phyloP scores from a whole-genome alignment of 2,888 invertebrate genomes.

The Clusia tigrina region DNA sequence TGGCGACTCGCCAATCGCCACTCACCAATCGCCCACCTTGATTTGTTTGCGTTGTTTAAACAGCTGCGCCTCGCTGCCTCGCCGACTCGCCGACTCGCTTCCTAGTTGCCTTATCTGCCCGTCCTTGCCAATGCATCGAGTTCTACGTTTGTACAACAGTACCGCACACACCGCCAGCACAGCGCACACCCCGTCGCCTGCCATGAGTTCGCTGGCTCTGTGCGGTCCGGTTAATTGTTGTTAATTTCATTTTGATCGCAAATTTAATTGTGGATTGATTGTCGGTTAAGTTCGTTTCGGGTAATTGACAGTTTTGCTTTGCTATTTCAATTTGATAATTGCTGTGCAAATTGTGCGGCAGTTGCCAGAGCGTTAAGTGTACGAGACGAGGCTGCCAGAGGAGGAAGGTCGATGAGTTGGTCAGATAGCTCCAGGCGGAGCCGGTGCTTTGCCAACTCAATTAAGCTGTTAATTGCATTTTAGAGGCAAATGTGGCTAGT shows the following conservation, averaged over 20 bases:
- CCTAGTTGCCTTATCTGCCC: too few relatives aligned
- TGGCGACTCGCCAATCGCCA: too few relatives aligned
- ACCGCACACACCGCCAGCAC: too few relatives aligned
- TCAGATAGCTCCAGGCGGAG: not conserved
- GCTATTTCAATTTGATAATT: not conserved
- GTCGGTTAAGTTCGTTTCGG: slow-evolving; percentile 22
- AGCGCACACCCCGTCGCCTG: too few relatives aligned
- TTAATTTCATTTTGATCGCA: slow-evolving; percentile 44
- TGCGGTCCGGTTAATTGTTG: slow-evolving; percentile 35
- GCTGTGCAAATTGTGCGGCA: not conserved
- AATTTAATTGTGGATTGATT: slow-evolving; percentile 45
- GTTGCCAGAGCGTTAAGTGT: not conserved
- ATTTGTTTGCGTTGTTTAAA: too few relatives aligned
- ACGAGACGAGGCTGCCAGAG: not conserved
- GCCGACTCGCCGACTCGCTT: too few relatives aligned
- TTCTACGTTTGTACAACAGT: too few relatives aligned
- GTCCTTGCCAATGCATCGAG: too few relatives aligned
- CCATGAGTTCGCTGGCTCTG: too few relatives aligned
- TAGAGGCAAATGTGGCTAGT: too few relatives aligned
- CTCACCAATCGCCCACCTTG: too few relatives aligned
- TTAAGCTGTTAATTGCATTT: slow-evolving; percentile 1
- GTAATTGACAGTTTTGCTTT: slow-evolving; percentile 9
- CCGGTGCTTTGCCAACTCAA: not conserved
- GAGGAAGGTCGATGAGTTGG: not conserved
- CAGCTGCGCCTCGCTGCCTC: too few relatives aligned